Evolutionary conservation across 1,140 invertebrate species (phyloP).

Genomic region (Wiebesia pumilae): DNA sequence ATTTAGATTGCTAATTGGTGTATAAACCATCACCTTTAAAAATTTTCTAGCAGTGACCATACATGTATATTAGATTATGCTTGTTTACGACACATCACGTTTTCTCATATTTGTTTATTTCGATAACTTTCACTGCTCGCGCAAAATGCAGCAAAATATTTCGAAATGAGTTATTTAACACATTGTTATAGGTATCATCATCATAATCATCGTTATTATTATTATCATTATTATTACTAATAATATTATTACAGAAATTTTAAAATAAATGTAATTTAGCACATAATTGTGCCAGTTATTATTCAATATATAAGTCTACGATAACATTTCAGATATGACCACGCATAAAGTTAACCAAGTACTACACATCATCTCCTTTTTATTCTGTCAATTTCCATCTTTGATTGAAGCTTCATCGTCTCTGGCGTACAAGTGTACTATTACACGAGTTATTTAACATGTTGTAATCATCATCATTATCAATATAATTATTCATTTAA

Average conservation of each 20-base stretch:
- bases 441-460: slow-evolving; percentile 28
- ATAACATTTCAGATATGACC: slow-evolving; percentile 42
- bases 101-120: slow-evolving; percentile 39
- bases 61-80: slow-evolving; percentile 36
- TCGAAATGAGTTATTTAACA: slow-evolving; percentile 38
- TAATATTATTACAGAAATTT: slow-evolving; percentile 38
- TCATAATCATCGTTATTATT: slow-evolving; percentile 16
- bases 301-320: slow-evolving; percentile 38
- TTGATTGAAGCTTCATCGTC: slow-evolving; percentile 46
- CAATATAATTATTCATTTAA: slow-evolving; percentile 1
- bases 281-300: slow-evolving; percentile 44
- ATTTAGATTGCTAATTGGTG: slow-evolving; percentile 1
- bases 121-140: slow-evolving; percentile 17
- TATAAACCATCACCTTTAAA: slow-evolving; percentile 41
- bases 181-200: slow-evolving; percentile 31
- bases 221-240: slow-evolving; percentile 33
- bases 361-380: slow-evolving; percentile 13
- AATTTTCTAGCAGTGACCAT: slow-evolving; percentile 33
- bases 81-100: slow-evolving; percentile 15
- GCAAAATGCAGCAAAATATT: slow-evolving; percentile 22
- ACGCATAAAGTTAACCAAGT: slow-evolving; percentile 35
- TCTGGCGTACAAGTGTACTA: slow-evolving; percentile 16
- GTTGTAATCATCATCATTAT: slow-evolving; percentile 18
- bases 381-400: slow-evolving; percentile 38
- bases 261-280: slow-evolving; percentile 45